A percentile compares a stretch with the other conserved stretches of the same genome.
These are phyloP conservation scores for Channa argus DNA, from an alignment of 2,113 vertebrate genomes.

Conservation along the genomic window DNA sequence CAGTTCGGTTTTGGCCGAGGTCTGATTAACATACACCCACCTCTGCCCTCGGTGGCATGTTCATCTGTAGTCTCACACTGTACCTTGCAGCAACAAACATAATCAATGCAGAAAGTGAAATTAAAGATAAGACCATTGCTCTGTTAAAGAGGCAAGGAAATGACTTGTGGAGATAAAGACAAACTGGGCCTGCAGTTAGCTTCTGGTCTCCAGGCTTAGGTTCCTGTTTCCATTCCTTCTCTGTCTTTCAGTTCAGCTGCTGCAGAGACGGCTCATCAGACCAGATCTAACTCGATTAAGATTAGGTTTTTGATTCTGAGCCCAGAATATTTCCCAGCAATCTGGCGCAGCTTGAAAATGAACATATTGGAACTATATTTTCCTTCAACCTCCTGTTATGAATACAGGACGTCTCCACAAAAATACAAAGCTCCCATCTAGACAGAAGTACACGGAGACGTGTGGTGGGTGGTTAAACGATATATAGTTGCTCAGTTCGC, in stretches of 20 bases:
- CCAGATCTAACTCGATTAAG: neutral
- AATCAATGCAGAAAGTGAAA: neutral
- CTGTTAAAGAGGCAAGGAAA: neutral
- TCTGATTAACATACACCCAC: neutral
- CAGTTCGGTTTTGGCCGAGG: neutral
- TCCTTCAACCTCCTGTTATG: too few relatives aligned
- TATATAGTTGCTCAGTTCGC: too few relatives aligned
- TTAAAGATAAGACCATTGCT: neutral
- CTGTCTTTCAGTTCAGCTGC: slow-evolving; percentile 16
- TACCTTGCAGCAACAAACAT: neutral
- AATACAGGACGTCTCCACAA: too few relatives aligned
- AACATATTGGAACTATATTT: neutral
- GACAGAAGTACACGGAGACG: too few relatives aligned
- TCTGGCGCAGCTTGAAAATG: neutral
- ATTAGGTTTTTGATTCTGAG: too few relatives aligned
- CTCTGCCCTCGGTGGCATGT: neutral
- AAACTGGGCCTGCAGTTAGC: neutral
- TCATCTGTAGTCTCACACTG: slow-evolving; percentile 1
- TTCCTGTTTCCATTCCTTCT: slow-evolving; percentile 29
- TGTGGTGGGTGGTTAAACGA: too few relatives aligned
- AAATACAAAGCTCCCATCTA: too few relatives aligned
- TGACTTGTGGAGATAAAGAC: neutral
- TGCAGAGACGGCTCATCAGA: neutral
- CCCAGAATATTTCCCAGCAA: too few relatives aligned
- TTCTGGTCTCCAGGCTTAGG: neutral